A percentile compares a stretch with the other conserved stretches of the same genome.
Conservation (phyloP, 2,888 invertebrate genomes). For the Caenorhabditis sulstoni region DNA sequence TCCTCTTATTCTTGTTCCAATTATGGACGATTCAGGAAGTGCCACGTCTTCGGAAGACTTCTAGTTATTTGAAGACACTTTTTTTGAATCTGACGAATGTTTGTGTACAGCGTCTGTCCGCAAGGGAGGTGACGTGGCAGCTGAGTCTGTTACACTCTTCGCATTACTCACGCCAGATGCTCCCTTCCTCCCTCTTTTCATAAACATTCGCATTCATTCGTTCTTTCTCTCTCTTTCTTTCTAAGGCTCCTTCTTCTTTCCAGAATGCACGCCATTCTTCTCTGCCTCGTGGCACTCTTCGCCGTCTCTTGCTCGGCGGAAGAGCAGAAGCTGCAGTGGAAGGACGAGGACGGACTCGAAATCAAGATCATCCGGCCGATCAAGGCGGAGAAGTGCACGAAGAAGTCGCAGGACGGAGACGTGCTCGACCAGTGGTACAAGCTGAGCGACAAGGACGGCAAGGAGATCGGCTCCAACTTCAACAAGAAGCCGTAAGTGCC, state of each 20-base stretch:
- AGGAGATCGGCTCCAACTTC: conserved; percentile 80
- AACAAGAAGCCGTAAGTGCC: conserved; percentile 78
- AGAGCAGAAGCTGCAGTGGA: conserved; percentile 78
- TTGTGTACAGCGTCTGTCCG: conserved; percentile 1
- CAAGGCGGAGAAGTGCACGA: conserved; percentile 77
- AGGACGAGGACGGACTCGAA: conserved; percentile 77
- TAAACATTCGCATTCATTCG: conserved; percentile 50
- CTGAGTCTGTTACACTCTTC: conserved; percentile 32
- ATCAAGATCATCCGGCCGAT: conserved; percentile 79
- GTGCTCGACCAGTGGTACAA: conserved; percentile 79
- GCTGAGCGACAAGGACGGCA: conserved; percentile 78
- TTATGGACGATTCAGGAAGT: conserved; percentile 32
- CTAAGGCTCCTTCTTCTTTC: conserved; percentile 6
- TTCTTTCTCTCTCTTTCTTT: not conserved
- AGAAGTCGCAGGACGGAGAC: conserved; percentile 75
- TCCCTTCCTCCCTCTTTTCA: conserved; percentile 15
- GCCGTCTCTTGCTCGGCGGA: conserved; percentile 59
- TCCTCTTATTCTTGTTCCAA: conserved; percentile 3
- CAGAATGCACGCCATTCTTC: conserved; percentile 45
- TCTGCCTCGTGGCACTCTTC: conserved; percentile 36
- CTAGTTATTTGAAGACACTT: not conserved
- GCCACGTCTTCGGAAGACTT: not conserved
- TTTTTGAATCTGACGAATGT: not conserved
- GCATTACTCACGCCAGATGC: conserved; percentile 38
- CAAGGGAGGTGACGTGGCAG: conserved; percentile 46